A percentile compares a stretch with the other conserved stretches of the same genome.
Evolutionary conservation across 2,888 invertebrate species (phyloP).

Genomic region (Pandemis heparana): DNA sequence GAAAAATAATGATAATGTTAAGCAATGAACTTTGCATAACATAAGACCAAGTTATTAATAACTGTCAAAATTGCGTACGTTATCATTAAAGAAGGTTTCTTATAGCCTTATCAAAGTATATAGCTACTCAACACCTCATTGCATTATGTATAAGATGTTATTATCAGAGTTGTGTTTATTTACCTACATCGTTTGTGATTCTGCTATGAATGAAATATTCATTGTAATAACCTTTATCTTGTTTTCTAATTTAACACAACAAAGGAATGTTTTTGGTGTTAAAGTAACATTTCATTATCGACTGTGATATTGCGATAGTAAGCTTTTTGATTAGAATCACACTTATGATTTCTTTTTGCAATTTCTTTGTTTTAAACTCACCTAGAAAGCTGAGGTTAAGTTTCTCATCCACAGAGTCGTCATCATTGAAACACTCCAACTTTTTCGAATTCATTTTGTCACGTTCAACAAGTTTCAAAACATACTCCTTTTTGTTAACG

Average conservation of each 20-base stretch:
- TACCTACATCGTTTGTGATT: slow-evolving; percentile 35
- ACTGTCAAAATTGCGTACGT: slow-evolving; percentile 39
- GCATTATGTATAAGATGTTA: slow-evolving; percentile 45
- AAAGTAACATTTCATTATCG: neutral
- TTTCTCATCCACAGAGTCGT: slow-evolving; percentile 79
- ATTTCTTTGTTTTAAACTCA: slow-evolving; percentile 53
- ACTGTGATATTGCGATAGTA: neutral
- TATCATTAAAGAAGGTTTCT: slow-evolving; percentile 47
- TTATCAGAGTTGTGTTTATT: slow-evolving; percentile 45
- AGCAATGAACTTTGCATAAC: slow-evolving; percentile 26
- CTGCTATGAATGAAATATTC: neutral
- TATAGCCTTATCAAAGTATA: slow-evolving; percentile 49
- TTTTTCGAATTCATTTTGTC: slow-evolving; percentile 82
- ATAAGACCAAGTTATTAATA: slow-evolving; percentile 43
- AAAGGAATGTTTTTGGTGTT: neutral
- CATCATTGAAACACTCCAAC: slow-evolving; percentile 79
- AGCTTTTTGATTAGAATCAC: neutral
- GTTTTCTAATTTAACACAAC: neutral
- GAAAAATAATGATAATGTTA: slow-evolving; percentile 19
- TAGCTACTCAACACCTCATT: slow-evolving; percentile 47
- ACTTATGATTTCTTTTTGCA: neutral
- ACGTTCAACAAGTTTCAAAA: slow-evolving; percentile 61
- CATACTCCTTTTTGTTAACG: slow-evolving; percentile 59
- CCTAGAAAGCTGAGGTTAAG: slow-evolving; percentile 83
- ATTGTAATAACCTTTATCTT: neutral